phyloP scores from a whole-genome alignment of 2,888 invertebrate species.

The Lutraria lutraria region DNA sequence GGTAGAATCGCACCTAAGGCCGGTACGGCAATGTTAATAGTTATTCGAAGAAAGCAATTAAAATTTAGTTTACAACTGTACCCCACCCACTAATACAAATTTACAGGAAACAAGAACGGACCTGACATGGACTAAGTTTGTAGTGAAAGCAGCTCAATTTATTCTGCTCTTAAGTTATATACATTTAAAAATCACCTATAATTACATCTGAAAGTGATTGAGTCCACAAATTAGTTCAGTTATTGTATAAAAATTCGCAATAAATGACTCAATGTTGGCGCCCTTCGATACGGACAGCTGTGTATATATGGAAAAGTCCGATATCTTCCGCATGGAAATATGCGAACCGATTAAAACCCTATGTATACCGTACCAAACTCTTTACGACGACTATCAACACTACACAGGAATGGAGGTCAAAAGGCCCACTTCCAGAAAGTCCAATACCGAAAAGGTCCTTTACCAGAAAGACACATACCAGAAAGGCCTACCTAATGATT shows the following conservation, averaged over 20 bases:
- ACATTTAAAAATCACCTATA: not conserved
- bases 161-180: not conserved
- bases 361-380: not conserved
- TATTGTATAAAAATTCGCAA: not conserved
- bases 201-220: conserved; percentile 11
- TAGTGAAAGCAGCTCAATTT: not conserved
- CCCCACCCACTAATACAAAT: conserved; percentile 39
- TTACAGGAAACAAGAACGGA: conserved; percentile 51
- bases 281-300: conserved; percentile 51
- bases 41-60: too few species aligned
- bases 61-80: not conserved
- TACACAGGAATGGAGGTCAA: too few species aligned
- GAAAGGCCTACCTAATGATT: too few species aligned
- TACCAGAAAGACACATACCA: too few species aligned
- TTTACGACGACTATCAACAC: too few species aligned
- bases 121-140: conserved; percentile 37
- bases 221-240: not conserved
- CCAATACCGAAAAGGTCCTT: too few species aligned
- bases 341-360: not conserved
- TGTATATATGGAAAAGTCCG: conserved; percentile 30
- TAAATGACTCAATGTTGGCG: conserved; percentile 43
- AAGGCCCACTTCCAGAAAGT: too few species aligned
- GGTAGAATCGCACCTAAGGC: too few species aligned
- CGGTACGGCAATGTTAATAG: too few species aligned
- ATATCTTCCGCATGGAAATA: conserved; percentile 39